Evolutionary conservation across 64 coral and sea anemone species (phyloP).

Genomic region (Exaiptasia diaphana): DNA sequence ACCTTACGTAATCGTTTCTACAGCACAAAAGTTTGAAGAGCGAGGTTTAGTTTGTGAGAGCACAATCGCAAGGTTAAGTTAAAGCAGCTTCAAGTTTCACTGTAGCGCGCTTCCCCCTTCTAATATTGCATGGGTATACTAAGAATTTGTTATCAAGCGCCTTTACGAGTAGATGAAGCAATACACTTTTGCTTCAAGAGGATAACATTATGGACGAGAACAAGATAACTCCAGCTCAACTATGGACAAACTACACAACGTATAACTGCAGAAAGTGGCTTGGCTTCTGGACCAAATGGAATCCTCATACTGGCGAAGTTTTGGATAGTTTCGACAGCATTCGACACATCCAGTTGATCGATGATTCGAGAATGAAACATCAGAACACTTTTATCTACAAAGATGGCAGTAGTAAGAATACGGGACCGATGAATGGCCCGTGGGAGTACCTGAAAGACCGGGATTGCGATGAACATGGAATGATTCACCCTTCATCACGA

Average conservation of each 20-base stretch:
- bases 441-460: constrained; percentile 12
- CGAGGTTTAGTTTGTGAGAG: no score
- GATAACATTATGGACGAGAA: no score
- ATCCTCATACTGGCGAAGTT: not conserved
- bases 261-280: constrained; percentile 4
- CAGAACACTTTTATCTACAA: constrained; percentile 12
- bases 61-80: no score
- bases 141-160: no score
- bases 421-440: constrained; percentile 5
- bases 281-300: not conserved
- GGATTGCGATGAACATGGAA: constrained; percentile 1
- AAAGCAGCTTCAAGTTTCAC: no score
- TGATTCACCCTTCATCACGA: not conserved
- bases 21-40: no score
- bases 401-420: not conserved
- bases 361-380: not conserved
- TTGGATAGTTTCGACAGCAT: not conserved
- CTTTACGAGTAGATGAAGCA: no score
- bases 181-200: no score
- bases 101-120: no score
- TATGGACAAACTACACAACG: not conserved
- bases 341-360: not conserved
- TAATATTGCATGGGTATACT: no score
- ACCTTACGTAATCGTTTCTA: no score
- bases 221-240: not conserved